Evolutionary conservation across 2,797 vertebrate genomes (phyloP), one percentile per base, ranked within the genome.

Genomic region (Austrolebias charrua): DNA sequence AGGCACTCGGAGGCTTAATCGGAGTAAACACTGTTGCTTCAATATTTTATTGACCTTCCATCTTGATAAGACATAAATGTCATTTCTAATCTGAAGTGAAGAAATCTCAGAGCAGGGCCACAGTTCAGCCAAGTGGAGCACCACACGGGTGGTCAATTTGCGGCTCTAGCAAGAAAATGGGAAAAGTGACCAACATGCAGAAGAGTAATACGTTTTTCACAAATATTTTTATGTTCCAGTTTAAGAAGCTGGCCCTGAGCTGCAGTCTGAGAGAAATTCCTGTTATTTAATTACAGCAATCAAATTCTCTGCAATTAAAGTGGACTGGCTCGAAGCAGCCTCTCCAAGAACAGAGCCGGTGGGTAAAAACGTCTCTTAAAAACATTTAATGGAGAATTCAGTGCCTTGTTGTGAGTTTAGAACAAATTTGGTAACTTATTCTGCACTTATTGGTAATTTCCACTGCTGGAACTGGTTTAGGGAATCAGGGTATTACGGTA

Each of bases 11-110:
- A 79, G 81, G 80, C 78, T 81, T 89, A 88, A 90, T 91, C 85
- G 82, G 80, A 81, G 82, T 87, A 85, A 88, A 89, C 88, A 90
- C 80, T 86, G 86, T 89, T 86, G 80, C 83, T 87, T 88, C 87
- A 83, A 90, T 87, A 90, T 89, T 86, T 87, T 86, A 89, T 88
- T 90, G 86, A 88, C 81, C 79, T 72, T 75, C 78, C 33, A 79
- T 83, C 80, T 83, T 81, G 88, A 90, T 91, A 91, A 90, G 71
- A 81, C 83, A 81, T 88, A 81, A 90, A 86, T 88, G 84, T 76
- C 81, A 83, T 89, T 86, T 89, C 84, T 88, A 87, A 89, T 90
- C 88, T 86, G 79, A 66, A 65, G 60, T 50, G 35, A 73, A 79
- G 76, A 76, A 88, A 83, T 87, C 75, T 80, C 61, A 71, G 69